Percentiles rank a stretch among this genome's conserved stretches.
Conservation (phyloP, 2,888 invertebrate genomes). For the Crepidodera aurea region DNA sequence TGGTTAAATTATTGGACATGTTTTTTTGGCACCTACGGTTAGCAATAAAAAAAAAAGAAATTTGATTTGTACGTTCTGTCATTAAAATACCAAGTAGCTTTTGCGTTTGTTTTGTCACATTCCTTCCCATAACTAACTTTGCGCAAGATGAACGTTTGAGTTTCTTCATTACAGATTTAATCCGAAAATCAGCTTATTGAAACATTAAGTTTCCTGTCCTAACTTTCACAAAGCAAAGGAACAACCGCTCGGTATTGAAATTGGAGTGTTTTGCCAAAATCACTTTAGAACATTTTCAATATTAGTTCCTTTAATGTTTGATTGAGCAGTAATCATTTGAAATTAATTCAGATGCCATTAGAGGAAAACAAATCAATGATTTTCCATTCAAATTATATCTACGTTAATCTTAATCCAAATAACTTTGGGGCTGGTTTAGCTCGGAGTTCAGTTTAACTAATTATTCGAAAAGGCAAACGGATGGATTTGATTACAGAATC, state of each 20-base stretch:
- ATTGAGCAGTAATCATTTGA: not conserved
- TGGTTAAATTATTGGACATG: too few relatives aligned
- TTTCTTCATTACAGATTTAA: not conserved
- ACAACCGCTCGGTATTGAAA: not conserved
- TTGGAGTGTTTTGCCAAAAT: not conserved
- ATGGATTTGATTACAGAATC: too few relatives aligned
- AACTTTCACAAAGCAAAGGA: not conserved
- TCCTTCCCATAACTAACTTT: too few relatives aligned
- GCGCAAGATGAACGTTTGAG: not conserved
- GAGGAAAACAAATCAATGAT: not conserved
- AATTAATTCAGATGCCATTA: not conserved
- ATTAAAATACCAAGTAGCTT: too few relatives aligned
- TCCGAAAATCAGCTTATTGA: conserved; percentile 1
- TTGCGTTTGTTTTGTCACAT: too few relatives aligned
- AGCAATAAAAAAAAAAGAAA: too few relatives aligned
- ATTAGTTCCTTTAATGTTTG: not conserved
- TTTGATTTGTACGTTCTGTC: too few relatives aligned
- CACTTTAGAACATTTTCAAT: not conserved
- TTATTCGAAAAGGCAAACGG: too few relatives aligned
- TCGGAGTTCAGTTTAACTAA: too few relatives aligned
- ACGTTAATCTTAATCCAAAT: not conserved
- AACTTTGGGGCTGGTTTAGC: too few relatives aligned
- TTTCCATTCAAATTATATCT: not conserved
- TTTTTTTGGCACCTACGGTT: too few relatives aligned
- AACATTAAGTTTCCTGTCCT: not conserved